Evolutionary conservation across 2,888 invertebrate species (phyloP).

Genomic region (Drosophila tanythrix): DNA sequence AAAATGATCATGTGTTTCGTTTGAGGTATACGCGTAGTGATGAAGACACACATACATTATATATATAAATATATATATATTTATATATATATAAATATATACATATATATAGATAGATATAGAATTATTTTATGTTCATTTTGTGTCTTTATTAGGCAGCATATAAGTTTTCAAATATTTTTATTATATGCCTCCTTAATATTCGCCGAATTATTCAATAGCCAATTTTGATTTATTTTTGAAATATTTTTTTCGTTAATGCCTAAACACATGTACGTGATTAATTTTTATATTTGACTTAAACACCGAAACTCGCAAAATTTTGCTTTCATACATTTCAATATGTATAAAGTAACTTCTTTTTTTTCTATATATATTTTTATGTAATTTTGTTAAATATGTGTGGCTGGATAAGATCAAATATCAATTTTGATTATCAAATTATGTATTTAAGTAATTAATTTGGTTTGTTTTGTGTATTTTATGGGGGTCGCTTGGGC

Average conservation of each 20-base stretch:
- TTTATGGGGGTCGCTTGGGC: constrained; percentile 29
- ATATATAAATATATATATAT: constrained; percentile 78
- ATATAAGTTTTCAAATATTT: constrained; percentile 76
- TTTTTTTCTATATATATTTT: constrained; percentile 35
- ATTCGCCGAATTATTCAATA: constrained; percentile 43
- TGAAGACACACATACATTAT: constrained; percentile 84
- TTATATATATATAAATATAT: constrained; percentile 82
- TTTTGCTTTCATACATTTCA: constrained; percentile 44
- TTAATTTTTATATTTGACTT: constrained; percentile 38
- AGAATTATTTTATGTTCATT: constrained; percentile 37
- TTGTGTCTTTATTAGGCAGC: constrained; percentile 30
- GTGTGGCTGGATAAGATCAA: constrained; percentile 11
- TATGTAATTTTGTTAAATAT: constrained; percentile 22
- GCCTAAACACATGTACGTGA: constrained; percentile 56
- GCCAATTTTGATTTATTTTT: constrained; percentile 64
- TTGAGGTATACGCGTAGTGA: constrained; percentile 87
- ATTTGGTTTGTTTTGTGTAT: constrained; percentile 13
- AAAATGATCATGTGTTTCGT: constrained; percentile 73
- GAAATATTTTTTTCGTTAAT: constrained; percentile 29
- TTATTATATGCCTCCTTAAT: constrained; percentile 26
- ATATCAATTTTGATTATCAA: constrained; percentile 16
- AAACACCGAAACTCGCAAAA: constrained; percentile 73
- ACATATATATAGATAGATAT: constrained; percentile 75
- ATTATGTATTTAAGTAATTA: constrained; percentile 12
- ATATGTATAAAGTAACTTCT: constrained; percentile 20